Evolutionary conservation across 2,888 invertebrate genomes (phyloP), one percentile per base, ranked within the genome.

Genomic region (Caenorhabditis sp.): DNA sequence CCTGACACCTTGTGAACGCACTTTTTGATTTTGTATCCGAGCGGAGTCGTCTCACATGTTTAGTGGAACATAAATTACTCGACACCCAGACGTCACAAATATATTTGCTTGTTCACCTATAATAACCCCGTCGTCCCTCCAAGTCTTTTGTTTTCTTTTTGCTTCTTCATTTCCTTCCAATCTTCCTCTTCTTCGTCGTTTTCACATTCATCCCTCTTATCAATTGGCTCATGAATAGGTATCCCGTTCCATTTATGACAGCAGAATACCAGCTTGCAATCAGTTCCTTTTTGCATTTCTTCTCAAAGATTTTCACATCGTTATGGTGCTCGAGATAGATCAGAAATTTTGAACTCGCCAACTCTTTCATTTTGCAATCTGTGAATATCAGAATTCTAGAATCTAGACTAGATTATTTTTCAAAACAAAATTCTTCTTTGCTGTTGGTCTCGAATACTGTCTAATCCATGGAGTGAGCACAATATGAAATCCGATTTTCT

Each of bases 1-100:
- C 51, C 76, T 76, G 76, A 76, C 76, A 76, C 67, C 76, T 76
- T 60, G 76, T 67, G 76, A 76, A 76, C 76, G 76, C 76, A 76
- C 76, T 76, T 67, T 67, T 68, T 74, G 65, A 65, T 74, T 74
- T 67, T 67, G 74, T 60, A 67, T 65, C 74, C 26, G 60, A n/a
- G n/a, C 37, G 55, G 22, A 47, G 47, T 58, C 35, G 40, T 24
- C 61, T 61, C 76, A 67, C 67, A 61, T 76, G 60, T 76, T 76
- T 67, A 76, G 67, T 67, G 53, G 67, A 76, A 67, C 60, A 76
- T 76, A 76, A 76, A 76, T 76, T 76, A 67, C 76, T 67, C 50
- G 56, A 60, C 74, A 60, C 60, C 51, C 5, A 74, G 65, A 65
- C 58, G 65, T 60, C 65, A 67, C 64, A 64, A 67, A n/a, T n/a